Evolutionary conservation across 2,888 invertebrate genomes (phyloP), one percentile per base, ranked within the genome.

Genomic region (Tryphoninae sp.): DNA sequence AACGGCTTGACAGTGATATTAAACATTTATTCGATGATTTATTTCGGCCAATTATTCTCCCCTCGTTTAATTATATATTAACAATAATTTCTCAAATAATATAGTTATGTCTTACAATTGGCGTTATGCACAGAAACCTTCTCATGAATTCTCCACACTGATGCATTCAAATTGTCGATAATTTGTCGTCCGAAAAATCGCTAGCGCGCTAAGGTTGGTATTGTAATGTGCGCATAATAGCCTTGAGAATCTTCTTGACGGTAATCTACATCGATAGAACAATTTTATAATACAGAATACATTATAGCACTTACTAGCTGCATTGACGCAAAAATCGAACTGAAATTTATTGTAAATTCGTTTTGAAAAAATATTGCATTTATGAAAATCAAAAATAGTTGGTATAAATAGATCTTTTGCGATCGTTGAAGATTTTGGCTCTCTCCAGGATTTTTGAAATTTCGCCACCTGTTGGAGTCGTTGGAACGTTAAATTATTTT

Each of bases 121-220:
- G 16, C 11, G 19, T 49, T 68, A 33, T 16, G 45, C 23, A 71
- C 13, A 23, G 51, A 23, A 49, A 64, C n/a, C 13, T 49, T 26
- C 26, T 9, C 19, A 75, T 71, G 13, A 19, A 19, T 19, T 53
- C 13, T 69, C 19, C 4, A 23, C 26, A 42, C 8, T 59, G 62
- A 33, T 2, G 3, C 19, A 40, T 11, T 81, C 51, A 84, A 13
- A 85, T 77, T 7, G 73, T 80, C n/a, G 87, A 88, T 9, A 78
- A 9, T 74, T 87, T 84, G 69, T 89, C 86, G 22, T 89, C 88
- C 1, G 89, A 89, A 42, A 89, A 79, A 9, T 84, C 67, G 23
- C 83, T 85, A 33, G 86, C 83, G 40, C 61, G 51, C 8, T 13
- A 6, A 6, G 81, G 81, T 26, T 84, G 75, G 71, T 78, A 58